Conservation (phyloP, 2,797 vertebrate species). For the Phoxinus dragarum region DNA sequence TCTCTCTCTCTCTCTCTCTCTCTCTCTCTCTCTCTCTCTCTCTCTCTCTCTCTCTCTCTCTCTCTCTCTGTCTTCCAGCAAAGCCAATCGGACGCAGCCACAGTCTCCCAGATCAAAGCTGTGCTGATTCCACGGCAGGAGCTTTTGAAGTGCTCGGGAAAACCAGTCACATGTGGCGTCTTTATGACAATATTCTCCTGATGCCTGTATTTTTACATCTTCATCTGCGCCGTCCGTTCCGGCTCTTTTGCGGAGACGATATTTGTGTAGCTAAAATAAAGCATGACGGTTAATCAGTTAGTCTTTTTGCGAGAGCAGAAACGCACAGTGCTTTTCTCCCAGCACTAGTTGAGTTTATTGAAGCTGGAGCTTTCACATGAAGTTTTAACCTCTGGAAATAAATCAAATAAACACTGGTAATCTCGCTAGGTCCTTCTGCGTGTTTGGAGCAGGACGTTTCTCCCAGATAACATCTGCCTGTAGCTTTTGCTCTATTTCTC, state of each 20-base stretch:
- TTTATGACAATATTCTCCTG: conserved; percentile 41
- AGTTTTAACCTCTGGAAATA: conserved; percentile 54
- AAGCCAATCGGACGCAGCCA: conserved; percentile 35
- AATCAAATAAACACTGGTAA: conserved; percentile 53
- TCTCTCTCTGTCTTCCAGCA: conserved; percentile 12
- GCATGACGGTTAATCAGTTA: conserved; percentile 62
- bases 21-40: conserved; percentile 5
- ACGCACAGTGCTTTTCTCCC: conserved; percentile 45
- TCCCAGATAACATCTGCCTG: conserved; percentile 24
- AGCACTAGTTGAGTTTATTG: conserved; percentile 56
- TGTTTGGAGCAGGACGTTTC: conserved; percentile 32
- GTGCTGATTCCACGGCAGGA: conserved; percentile 30
- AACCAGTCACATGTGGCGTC: conserved; percentile 26
- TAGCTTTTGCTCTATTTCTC: conserved; percentile 19
- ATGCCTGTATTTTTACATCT: conserved; percentile 44
- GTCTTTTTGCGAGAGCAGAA: conserved; percentile 43
- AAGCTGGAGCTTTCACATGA: conserved; percentile 57
- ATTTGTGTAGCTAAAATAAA: conserved; percentile 58
- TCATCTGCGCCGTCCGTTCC: conserved; percentile 14
- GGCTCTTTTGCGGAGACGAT: conserved; percentile 31
- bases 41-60: conserved; percentile 5
- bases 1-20: not conserved
- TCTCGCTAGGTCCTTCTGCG: conserved; percentile 43
- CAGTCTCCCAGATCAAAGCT: conserved; percentile 38
- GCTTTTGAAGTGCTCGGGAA: conserved; percentile 35